These are phyloP conservation scores for Gymnarchus niloticus DNA, from an alignment of 2,113 vertebrate species.

Conservation along the genomic window DNA sequence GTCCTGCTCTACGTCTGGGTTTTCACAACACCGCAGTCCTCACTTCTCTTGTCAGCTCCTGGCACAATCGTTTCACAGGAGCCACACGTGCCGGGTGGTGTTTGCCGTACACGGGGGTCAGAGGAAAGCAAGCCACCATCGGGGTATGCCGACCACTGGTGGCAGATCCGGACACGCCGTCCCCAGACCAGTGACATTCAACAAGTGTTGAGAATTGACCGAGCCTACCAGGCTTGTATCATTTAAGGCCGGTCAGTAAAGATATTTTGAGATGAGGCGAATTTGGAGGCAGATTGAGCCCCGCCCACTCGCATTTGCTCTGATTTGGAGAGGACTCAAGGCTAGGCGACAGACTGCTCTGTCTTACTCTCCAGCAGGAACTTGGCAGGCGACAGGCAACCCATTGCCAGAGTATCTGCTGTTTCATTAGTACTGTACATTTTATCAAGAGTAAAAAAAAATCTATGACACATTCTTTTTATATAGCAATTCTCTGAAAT, in stretches of 20 bases:
- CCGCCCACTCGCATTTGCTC: not conserved
- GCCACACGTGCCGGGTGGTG: not conserved
- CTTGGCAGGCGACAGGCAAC: not conserved
- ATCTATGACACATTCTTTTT: not conserved
- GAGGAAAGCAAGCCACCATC: not conserved
- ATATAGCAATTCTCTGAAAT: conserved; percentile 3
- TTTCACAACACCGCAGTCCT: not conserved
- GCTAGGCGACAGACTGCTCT: not conserved
- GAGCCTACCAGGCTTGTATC: not conserved
- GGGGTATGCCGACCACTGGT: not conserved
- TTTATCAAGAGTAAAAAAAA: not conserved
- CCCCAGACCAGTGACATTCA: not conserved
- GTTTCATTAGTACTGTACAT: conserved; percentile 7
- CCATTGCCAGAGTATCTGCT: not conserved
- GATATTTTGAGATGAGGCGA: not conserved
- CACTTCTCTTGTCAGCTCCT: not conserved
- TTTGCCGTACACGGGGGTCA: not conserved
- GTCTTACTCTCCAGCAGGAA: not conserved
- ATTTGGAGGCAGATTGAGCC: not conserved
- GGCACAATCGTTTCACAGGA: not conserved
- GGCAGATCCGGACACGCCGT: not conserved
- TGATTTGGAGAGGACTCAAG: not conserved
- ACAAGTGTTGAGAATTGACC: not conserved
- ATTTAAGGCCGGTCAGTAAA: not conserved
- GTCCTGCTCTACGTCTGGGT: not conserved